Base-by-base conservation (phyloP, 2,113 vertebrate species). In the Urocitellus parryii region DNA sequence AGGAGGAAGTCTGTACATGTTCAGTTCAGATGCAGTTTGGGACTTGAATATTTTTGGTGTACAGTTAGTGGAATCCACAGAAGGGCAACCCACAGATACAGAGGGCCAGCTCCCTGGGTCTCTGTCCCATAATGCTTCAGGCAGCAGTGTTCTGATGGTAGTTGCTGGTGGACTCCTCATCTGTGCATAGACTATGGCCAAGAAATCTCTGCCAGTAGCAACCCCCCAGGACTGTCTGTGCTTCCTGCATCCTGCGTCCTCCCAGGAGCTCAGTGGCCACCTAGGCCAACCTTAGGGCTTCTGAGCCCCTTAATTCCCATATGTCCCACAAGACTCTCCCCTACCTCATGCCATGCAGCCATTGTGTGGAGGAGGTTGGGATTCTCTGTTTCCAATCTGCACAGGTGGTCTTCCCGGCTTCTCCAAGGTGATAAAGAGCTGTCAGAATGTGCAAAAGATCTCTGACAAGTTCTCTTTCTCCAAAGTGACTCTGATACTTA, bases 101-200 rank as follows among this genome's bases (percentile, higher is more conserved):
- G 8, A 42, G 70, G n/a, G 27, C 34, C 6, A 11, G 22, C 27
- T 29, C 8, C 16, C 9, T 77, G 24, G 76, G 11, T 3, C 4
- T 53, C 34, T 29, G 14, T 24, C 7, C 0, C 7, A 45, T 27
- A 11, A 34, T 34, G 24, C 76, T 45, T 63, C 39, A 53, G 29
- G 14, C 39, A 11, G 16, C 3, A 48, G 20, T 18, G 11, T 27
- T 17, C 1, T 20, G 65, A 17, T 0, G 4, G 42, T 63, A 2
- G 2, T 9, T 27, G 9, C 4, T 0, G 14, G 27, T 45, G 8
- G 24, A 37, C 24, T 42, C 10, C 16, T 37, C 12, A 18, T 9
- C 22, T 42, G 11, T 0, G 5, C 48, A 61, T 8, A 37, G 14
- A 2, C 39, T 42, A 1, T 29, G 20, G 14, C 37, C 58, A 29